Percentiles rank a stretch among this genome's conserved stretches.
Conservation (phyloP, 2,113 vertebrate genomes). For the Gymnocephalus cernua region DNA sequence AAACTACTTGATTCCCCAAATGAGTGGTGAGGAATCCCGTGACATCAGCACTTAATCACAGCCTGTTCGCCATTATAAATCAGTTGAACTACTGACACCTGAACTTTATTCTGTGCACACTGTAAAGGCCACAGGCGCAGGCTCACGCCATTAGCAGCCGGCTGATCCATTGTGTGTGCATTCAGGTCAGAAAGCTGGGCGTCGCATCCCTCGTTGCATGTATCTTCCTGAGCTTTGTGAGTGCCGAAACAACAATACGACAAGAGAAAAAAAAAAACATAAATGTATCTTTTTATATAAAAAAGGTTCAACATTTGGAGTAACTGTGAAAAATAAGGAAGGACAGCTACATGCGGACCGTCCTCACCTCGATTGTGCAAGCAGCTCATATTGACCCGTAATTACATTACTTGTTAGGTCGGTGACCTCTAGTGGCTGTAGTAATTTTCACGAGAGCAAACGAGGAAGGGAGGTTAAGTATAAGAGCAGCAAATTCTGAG, state of each 20-base stretch:
- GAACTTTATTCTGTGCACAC: constrained; percentile 83
- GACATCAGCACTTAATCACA: constrained; percentile 84
- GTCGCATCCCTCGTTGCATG: constrained; percentile 45
- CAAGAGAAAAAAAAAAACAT: constrained; percentile 45
- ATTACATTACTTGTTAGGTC: too few species aligned
- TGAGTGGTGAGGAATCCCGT: constrained; percentile 79
- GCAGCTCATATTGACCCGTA: too few species aligned
- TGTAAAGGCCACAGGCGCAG: constrained; percentile 83
- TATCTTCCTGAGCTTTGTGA: constrained; percentile 66
- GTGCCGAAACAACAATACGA: constrained; percentile 54
- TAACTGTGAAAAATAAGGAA: not conserved
- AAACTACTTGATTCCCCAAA: constrained; percentile 84
- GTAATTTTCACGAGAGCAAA: too few species aligned
- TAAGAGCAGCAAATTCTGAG: too few species aligned
- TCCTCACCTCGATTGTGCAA: too few species aligned
- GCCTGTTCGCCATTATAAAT: constrained; percentile 85
- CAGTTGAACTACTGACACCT: constrained; percentile 87
- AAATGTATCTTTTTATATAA: not conserved
- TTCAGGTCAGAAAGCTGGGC: constrained; percentile 83
- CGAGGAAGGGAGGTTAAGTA: too few species aligned
- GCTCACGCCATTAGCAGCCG: constrained; percentile 72
- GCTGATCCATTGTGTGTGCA: constrained; percentile 84
- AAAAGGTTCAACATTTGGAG: not conserved
- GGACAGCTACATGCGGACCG: too few species aligned
- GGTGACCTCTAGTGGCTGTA: too few species aligned